Percentiles rank a stretch among this genome's conserved stretches.
These are phyloP conservation scores for Apus apus DNA, from an alignment of 2,113 vertebrate genomes.

Conservation along the genomic window DNA sequence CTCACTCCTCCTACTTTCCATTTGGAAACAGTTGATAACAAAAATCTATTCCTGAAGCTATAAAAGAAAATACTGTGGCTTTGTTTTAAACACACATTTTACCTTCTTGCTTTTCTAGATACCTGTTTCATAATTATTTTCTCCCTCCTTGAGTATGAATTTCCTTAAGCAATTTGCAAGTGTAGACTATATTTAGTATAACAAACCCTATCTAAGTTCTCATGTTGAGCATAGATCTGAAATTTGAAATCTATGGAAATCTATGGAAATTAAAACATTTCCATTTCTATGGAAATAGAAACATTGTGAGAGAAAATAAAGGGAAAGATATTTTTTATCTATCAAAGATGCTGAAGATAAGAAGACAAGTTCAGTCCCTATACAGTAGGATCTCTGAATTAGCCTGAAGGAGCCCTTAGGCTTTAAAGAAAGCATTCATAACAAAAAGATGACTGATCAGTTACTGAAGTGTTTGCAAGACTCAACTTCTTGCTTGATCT, in stretches of 20 bases:
- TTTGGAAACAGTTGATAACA: no score
- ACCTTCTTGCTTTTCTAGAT: no score
- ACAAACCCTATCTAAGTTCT: conserved; percentile 5
- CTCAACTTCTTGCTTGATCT: not conserved
- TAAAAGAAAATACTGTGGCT: no score
- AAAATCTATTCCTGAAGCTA: no score
- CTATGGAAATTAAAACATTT: no score
- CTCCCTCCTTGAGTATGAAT: no score
- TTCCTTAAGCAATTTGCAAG: no score
- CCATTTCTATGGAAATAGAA: not conserved
- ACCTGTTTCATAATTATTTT: no score
- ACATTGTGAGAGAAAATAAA: conserved; percentile 37
- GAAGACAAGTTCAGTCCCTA: not conserved
- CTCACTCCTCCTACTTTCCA: no score
- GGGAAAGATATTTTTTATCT: not conserved
- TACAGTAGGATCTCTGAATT: not conserved
- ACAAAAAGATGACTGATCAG: rapidly evolving
- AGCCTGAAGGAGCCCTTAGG: not conserved
- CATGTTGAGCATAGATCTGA: not conserved
- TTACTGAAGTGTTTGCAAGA: not conserved
- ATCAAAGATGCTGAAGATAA: not conserved
- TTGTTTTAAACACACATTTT: no score
- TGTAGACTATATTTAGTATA: not conserved
- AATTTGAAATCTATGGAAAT: not conserved
- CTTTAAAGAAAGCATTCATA: not conserved